These are phyloP conservation scores for Arion vulgaris DNA, from an alignment of 1,140 invertebrate genomes.

Conservation along the genomic window DNA sequence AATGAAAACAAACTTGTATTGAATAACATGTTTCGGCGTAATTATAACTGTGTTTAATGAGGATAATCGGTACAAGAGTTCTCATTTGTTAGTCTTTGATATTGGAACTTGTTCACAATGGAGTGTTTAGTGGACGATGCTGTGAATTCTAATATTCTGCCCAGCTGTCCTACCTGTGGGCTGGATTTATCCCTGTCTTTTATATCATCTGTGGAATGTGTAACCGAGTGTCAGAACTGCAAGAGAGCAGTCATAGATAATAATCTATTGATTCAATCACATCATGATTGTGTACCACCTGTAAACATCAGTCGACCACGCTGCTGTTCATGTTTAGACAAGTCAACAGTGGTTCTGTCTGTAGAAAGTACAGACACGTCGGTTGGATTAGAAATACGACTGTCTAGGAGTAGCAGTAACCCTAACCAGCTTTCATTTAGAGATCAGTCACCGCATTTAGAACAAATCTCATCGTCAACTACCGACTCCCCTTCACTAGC, in stretches of 20 bases:
- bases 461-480: background rate
- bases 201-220: background rate
- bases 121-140: slow-evolving; percentile 4
- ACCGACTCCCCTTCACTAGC: background rate
- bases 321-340: background rate
- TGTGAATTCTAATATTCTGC: background rate
- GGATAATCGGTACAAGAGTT: too few relatives aligned
- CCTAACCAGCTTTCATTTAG: background rate
- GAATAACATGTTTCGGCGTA: too few relatives aligned
- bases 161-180: background rate
- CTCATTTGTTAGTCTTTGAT: too few relatives aligned
- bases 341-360: background rate
- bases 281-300: background rate
- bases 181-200: background rate
- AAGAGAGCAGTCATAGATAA: background rate
- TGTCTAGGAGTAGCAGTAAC: background rate
- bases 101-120: background rate
- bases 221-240: background rate
- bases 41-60: too few relatives aligned
- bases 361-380: background rate
- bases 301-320: background rate
- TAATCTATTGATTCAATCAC: background rate
- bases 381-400: background rate
- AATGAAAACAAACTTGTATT: too few relatives aligned
- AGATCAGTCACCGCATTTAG: background rate